A percentile compares a stretch with the other conserved stretches of the same genome.
Evolutionary conservation across 2,888 invertebrate genomes (phyloP).

Genomic region (Bombyx huttoni): DNA sequence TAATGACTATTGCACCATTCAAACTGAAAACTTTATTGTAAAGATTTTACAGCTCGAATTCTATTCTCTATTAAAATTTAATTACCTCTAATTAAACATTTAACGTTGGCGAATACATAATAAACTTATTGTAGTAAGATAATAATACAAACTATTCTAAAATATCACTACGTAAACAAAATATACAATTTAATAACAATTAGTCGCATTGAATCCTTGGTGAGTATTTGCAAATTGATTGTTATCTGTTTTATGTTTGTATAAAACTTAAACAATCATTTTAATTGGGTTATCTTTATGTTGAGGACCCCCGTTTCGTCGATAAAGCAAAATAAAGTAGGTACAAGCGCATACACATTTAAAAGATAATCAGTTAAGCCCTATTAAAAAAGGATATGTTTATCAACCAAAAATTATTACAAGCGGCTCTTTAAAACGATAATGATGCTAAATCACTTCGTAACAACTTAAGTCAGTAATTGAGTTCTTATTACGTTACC

Average conservation of each 20-base stretch:
- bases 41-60: too few relatives aligned
- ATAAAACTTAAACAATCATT: background rate
- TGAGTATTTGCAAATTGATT: background rate
- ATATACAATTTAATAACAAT: background rate
- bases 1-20: too few relatives aligned
- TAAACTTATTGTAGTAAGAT: too few relatives aligned
- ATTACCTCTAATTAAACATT: too few relatives aligned
- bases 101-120: too few relatives aligned
- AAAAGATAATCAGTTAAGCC: background rate
- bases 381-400: background rate
- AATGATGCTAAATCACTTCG: background rate
- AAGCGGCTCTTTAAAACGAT: background rate
- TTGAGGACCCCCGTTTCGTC: background rate
- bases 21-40: too few relatives aligned
- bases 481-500: background rate
- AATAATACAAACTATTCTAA: background rate
- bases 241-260: background rate
- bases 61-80: too few relatives aligned
- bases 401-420: background rate
- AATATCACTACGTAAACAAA: background rate
- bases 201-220: background rate
- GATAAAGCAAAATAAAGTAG: background rate
- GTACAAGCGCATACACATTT: background rate
- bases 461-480: background rate
- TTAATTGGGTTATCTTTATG: background rate